Evolutionary conservation across 2,113 vertebrate species (phyloP).

Genomic region (Rynchops niger): DNA sequence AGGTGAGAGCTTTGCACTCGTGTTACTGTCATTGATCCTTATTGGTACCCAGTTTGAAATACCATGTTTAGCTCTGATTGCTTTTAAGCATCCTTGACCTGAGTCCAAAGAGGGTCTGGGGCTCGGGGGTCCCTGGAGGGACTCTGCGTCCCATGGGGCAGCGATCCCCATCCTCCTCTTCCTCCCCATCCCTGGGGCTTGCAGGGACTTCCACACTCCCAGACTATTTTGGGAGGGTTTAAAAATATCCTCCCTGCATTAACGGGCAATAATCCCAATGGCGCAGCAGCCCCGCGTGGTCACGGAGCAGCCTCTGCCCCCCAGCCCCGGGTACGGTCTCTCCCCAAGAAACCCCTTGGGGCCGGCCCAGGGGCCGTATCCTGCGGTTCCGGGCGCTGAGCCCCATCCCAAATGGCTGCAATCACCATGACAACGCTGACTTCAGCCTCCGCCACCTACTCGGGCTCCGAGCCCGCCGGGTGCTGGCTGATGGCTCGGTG

Average conservation of each 20-base stretch:
- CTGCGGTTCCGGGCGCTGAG: background rate
- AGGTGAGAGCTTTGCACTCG: background rate
- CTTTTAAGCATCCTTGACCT: background rate
- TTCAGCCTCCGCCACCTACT: slow-evolving; percentile 41
- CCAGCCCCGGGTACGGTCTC: background rate
- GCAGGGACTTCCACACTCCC: background rate
- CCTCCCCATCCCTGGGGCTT: background rate
- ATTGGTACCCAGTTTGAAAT: background rate
- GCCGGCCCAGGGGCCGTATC: background rate
- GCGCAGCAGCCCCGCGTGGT: background rate
- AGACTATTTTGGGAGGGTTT: slow-evolving; percentile 48
- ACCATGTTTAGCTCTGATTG: background rate
- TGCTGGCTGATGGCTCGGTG: slow-evolving; percentile 21
- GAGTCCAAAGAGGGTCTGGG: background rate
- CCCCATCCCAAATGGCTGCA: slow-evolving; percentile 12
- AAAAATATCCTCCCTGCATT: slow-evolving; percentile 40
- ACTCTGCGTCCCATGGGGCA: background rate
- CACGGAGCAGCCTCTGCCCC: background rate
- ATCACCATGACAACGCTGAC: slow-evolving; percentile 38
- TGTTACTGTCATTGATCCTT: background rate
- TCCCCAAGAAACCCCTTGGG: background rate
- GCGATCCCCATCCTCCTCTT: background rate
- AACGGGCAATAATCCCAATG: background rate
- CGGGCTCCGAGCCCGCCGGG: background rate
- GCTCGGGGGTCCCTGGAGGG: background rate